phyloP scores from a whole-genome alignment of 2,113 vertebrate genomes.

The Phyllopteryx taeniolatus region DNA sequence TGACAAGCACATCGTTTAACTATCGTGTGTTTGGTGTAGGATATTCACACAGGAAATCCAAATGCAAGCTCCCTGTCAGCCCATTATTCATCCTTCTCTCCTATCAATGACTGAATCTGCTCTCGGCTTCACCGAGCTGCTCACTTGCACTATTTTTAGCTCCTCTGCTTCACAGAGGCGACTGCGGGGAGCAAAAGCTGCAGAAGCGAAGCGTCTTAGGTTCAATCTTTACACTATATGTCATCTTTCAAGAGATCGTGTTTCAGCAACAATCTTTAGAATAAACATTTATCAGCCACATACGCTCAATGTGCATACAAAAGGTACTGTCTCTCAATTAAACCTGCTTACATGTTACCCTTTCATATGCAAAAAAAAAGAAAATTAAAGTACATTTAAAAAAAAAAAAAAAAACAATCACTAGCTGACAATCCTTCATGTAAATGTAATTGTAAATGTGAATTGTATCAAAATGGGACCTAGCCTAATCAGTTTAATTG shows the following conservation, averaged over 20 bases:
- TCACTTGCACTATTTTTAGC: conserved; percentile 5
- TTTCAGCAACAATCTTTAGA: background rate
- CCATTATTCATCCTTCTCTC: background rate
- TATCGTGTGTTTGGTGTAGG: conserved; percentile 7
- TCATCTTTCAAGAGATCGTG: background rate
- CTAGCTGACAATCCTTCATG: too few relatives aligned
- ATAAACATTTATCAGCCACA: background rate
- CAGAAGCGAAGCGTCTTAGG: background rate
- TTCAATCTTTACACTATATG: background rate
- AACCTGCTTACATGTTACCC: too few relatives aligned
- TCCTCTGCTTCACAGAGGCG: background rate
- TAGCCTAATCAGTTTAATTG: too few relatives aligned
- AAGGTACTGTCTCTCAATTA: background rate
- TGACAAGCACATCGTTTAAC: conserved; percentile 2
- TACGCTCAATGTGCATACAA: background rate
- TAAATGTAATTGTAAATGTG: too few relatives aligned
- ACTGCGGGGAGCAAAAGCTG: background rate
- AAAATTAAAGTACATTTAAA: too few relatives aligned
- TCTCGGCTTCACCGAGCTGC: background rate
- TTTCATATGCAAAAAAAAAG: too few relatives aligned
- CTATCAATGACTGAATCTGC: background rate
- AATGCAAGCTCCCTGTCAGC: background rate
- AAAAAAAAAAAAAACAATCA: too few relatives aligned
- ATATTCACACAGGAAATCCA: background rate
- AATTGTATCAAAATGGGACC: too few relatives aligned